phyloP scores from a whole-genome alignment of 92 coral and sea anemone species.

The Parazoanthus atlanticus region DNA sequence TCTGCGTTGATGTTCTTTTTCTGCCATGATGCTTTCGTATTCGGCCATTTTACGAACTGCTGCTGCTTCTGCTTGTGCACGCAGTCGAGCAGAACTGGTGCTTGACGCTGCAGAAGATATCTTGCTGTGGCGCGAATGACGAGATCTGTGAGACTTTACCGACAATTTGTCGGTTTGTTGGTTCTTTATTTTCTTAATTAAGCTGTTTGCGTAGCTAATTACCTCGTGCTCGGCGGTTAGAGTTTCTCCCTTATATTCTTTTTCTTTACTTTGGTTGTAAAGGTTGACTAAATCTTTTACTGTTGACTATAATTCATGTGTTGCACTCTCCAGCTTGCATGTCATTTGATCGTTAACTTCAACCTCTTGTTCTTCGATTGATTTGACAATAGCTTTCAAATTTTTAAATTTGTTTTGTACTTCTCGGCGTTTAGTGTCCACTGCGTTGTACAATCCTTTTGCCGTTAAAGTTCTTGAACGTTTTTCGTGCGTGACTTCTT shows the following conservation, averaged over 20 bases:
- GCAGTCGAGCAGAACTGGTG: background rate
- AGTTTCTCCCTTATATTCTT: conserved; percentile 11
- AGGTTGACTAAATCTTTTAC: background rate
- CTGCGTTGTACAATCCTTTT: too few relatives aligned
- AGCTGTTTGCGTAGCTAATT: conserved; percentile 18
- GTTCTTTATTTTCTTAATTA: conserved; percentile 25
- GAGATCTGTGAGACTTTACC: conserved; percentile 21
- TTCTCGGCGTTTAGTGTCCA: too few relatives aligned
- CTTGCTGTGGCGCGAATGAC: background rate
- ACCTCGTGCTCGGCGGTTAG: too few relatives aligned
- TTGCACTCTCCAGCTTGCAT: too few relatives aligned
- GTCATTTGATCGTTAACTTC: too few relatives aligned
- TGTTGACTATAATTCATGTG: too few relatives aligned
- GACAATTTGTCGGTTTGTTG: conserved; percentile 35
- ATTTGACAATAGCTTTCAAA: too few relatives aligned
- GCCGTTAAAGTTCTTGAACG: too few relatives aligned
- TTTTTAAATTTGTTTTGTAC: too few relatives aligned
- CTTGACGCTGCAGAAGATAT: background rate
- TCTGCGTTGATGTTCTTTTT: too few relatives aligned
- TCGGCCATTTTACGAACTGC: background rate
- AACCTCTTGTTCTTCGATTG: too few relatives aligned
- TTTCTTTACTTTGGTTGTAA: conserved; percentile 19
- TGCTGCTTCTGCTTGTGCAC: conserved; percentile 11
- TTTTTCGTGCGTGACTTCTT: too few relatives aligned
- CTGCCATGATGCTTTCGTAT: background rate